Base-by-base conservation (phyloP, 1,140 invertebrate species). In the Drosophila pachea region DNA sequence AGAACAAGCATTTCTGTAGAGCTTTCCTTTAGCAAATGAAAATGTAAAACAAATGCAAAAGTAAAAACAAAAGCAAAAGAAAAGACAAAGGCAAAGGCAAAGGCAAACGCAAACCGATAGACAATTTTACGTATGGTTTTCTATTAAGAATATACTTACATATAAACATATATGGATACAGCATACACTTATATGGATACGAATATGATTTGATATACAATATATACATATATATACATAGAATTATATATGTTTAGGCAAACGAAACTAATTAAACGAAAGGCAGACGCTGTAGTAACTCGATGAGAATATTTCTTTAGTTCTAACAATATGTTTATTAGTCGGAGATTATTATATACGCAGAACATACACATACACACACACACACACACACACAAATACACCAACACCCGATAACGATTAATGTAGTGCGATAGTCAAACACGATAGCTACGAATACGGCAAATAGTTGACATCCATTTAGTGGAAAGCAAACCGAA, bases 281-380 rank as follows among this genome's bases (percentile, higher is more conserved):
- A 86, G 81, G 81, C 81, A 86, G 82, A 86, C 81, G 81, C 81
- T 86, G 81, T 86, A 81, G 76, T 74, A 76, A 86, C 73, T 84
- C 40, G 70, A 76, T 52, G 53, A 81, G 77, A 84, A 76, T 78
- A 84, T 78, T 76, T 77, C 72, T 81, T 74, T 72, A 77, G 74
- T 86, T 86, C 49, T 75, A 83, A 73, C 47, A 33, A 65, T 79
- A 76, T 76, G 77, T 76, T 79, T 72, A 77, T 66, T 86, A 86
- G 79, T 74, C 50, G 60, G 16, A 73, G 68, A 84, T 86, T 86
- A 86, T 81, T 86, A 86, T 86, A 86, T 81, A 86, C 82, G 74
- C 81, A 86, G 54, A 61, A 62, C 52, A 71, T 61, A 73, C 74
- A 38, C 63, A 72, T 40, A 71, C 38, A 55, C 11, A 72, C 53